Evolutionary conservation across 2,888 invertebrate species (phyloP), one percentile per base, ranked within the genome.

Genomic region (Morpho deidamia): DNA sequence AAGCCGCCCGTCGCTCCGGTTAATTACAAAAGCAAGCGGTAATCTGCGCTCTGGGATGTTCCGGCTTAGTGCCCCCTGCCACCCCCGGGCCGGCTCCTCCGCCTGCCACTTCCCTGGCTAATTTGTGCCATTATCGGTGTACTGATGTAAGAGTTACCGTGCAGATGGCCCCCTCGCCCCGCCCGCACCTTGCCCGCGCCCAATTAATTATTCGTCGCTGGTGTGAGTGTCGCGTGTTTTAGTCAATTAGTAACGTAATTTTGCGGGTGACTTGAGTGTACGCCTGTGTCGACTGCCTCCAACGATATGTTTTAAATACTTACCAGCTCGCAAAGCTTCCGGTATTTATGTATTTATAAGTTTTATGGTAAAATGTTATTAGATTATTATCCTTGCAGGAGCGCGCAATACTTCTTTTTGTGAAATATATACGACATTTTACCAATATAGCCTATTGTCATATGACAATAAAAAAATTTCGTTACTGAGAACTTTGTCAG

Each of bases 1-100:
- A 87, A 85, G 87, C 88, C 87, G 85, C 86, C 86, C 86, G 88
- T 86, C 86, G 88, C 88, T 85, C 83, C 87, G 87, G 89, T 89
- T 89, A 89, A 89, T 89, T 89, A 89, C 89, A 88, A 89, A 88
- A 89, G 89, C 89, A 89, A 89, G 88, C 89, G 88, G 89, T 88
- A 88, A 88, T 88, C 89, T 88, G 88, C 89, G 87, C 89, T 83
- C 84, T 80, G 88, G 88, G 88, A 88, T 88, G 88, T 88, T 87
- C 88, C 87, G 87, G 88, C 87, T 87, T 88, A 87, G 83, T 86
- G 83, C 82, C 82, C 86, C 85, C 73, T 59, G 8, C 54, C 62
- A 56, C 57, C 68, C 63, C 58, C 53, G 59, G 60, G 41, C 43
- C 55, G 60, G 64, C 75, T 70, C 72, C 70, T 67, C 74, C 79